Conservation (phyloP, 2,797 vertebrate genomes). For the Pantherophis alleghaniensis region DNA sequence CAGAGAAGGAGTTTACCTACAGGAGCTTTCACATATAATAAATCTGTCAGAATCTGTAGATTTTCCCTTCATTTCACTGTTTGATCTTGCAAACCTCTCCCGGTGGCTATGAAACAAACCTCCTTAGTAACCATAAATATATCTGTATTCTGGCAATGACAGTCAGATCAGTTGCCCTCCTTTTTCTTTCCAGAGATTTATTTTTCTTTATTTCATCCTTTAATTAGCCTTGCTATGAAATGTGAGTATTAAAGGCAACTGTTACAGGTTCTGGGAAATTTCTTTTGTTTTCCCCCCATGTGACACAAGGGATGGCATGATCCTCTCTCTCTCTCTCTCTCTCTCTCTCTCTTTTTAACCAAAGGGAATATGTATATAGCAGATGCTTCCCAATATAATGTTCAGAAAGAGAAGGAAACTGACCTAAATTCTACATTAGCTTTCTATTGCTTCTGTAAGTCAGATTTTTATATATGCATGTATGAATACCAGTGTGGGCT, state of each 20-base stretch:
- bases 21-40: not conserved
- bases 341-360: not conserved
- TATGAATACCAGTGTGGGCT: not conserved
- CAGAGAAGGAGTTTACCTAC: not conserved
- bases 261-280: not conserved
- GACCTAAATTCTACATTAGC: not conserved
- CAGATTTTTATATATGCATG: not conserved
- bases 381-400: not conserved
- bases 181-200: fast-evolving
- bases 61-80: not conserved
- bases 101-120: not conserved
- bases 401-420: not conserved
- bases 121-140: slow-evolving; percentile 6
- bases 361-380: not conserved
- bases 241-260: not conserved
- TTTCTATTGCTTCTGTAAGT: not conserved
- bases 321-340: not conserved
- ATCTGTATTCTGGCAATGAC: not conserved
- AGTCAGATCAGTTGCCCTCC: not conserved
- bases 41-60: not conserved
- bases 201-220: not conserved
- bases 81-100: not conserved
- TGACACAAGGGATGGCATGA: not conserved
- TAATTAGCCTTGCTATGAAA: not conserved
- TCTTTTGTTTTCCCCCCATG: not conserved